phyloP scores from a whole-genome alignment of 2,888 invertebrate species.

The Hydriomena furcata region DNA sequence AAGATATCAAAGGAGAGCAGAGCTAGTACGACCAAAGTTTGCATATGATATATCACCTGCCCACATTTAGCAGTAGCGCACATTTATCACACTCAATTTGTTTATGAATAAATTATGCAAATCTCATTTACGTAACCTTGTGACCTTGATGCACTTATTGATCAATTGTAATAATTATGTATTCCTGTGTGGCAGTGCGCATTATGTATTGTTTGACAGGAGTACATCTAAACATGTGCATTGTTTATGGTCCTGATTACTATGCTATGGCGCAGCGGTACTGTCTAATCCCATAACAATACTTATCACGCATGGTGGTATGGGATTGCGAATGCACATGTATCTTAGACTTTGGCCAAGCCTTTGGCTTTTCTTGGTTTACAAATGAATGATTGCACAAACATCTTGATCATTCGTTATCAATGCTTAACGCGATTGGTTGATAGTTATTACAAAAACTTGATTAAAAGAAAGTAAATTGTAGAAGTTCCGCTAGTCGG shows the following conservation, averaged over 20 bases:
- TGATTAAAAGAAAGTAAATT: conserved; percentile 23
- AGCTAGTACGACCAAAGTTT: no score
- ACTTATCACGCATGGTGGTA: conserved; percentile 16
- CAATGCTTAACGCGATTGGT: not conserved
- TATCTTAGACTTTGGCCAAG: no score
- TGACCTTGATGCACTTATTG: conserved; percentile 25
- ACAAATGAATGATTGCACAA: no score
- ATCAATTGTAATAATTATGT: conserved; percentile 27
- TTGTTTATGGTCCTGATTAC: conserved; percentile 32
- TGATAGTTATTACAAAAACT: not conserved
- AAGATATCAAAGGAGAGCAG: no score
- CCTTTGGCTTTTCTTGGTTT: no score
- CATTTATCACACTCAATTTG: no score
- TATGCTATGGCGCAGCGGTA: conserved; percentile 30
- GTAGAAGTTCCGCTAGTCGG: conserved; percentile 11
- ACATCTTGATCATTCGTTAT: no score
- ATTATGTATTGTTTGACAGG: conserved; percentile 33
- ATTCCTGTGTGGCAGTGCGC: conserved; percentile 30
- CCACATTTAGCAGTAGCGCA: no score
- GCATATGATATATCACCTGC: no score
- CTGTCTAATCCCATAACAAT: conserved; percentile 26
- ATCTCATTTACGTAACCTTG: conserved; percentile 16
- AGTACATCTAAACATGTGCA: conserved; percentile 34
- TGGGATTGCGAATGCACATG: conserved; percentile 14
- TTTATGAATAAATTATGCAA: conserved; percentile 13